Evolutionary conservation across 2,797 vertebrate genomes (phyloP).

Genomic region (Bovichtus diacanthus): DNA sequence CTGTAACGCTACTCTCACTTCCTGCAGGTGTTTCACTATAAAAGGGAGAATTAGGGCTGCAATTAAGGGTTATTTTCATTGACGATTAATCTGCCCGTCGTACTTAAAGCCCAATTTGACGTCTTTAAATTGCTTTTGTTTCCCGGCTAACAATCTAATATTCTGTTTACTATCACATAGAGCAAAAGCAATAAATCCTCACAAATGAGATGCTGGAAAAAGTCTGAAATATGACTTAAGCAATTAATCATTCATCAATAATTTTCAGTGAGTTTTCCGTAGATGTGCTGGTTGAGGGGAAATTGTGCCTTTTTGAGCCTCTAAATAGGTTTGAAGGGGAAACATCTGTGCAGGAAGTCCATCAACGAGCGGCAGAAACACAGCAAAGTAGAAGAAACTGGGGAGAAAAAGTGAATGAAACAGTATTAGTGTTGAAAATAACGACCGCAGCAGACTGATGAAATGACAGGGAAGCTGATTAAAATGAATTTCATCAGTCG

Average conservation of each 20-base stretch:
- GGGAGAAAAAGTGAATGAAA: not conserved
- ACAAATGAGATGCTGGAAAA: not conserved
- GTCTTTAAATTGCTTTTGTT: not conserved
- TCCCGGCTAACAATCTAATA: not conserved
- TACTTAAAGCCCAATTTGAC: not conserved
- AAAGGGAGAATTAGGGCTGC: not conserved
- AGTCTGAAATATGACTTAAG: not conserved
- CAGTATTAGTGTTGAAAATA: not conserved
- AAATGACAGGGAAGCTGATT: not conserved
- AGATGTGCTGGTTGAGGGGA: not conserved
- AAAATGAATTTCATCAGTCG: not conserved
- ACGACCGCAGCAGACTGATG: not conserved
- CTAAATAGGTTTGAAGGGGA: not conserved
- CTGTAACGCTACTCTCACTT: not conserved
- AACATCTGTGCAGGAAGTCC: not conserved
- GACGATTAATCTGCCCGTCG: not conserved
- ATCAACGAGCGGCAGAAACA: not conserved
- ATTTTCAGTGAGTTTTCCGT: not conserved
- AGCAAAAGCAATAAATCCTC: not conserved
- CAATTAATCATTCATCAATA: not conserved
- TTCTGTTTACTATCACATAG: not conserved
- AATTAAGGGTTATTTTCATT: not conserved
- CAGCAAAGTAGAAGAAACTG: not conserved
- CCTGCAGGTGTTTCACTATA: slow-evolving; percentile 3
- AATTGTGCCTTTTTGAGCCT: not conserved